Conservation (phyloP, 2,797 vertebrate genomes). For the Novumbra hubbsi region DNA sequence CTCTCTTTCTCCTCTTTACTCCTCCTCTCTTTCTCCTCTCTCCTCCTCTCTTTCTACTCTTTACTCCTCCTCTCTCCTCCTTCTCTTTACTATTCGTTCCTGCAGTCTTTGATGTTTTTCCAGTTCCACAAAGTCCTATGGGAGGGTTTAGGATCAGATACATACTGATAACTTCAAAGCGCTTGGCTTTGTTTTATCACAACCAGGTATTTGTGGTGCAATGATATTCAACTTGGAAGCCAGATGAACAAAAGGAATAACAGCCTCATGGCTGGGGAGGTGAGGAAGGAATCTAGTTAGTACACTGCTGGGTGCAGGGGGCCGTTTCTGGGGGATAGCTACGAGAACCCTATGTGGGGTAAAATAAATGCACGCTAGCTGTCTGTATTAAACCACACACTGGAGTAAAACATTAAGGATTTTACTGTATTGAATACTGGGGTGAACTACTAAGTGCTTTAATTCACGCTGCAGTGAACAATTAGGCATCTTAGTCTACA, state of each 20-base stretch:
- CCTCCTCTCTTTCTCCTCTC: not conserved
- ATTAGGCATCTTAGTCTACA: too few relatives aligned
- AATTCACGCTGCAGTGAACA: too few relatives aligned
- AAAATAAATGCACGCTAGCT: too few relatives aligned
- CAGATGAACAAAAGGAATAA: not conserved
- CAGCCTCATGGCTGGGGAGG: not conserved
- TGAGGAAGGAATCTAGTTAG: not conserved
- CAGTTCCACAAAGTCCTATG: constrained; percentile 3
- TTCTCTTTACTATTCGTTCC: not conserved
- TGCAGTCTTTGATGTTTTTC: not conserved
- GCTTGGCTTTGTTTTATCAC: not conserved
- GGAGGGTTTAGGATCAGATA: not conserved
- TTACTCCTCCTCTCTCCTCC: too few relatives aligned
- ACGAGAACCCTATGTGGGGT: too few relatives aligned
- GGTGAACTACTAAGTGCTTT: too few relatives aligned
- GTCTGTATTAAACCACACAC: too few relatives aligned
- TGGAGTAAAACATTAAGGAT: too few relatives aligned
- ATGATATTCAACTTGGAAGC: not conserved
- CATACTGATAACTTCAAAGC: not conserved
- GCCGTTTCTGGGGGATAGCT: too few relatives aligned
- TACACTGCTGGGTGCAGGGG: too few relatives aligned
- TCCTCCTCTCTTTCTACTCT: not conserved
- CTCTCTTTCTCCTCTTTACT: too few relatives aligned
- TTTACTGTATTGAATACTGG: too few relatives aligned
- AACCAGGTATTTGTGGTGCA: not conserved